Conservation (phyloP, 1,140 invertebrate genomes). For the Littorina saxatilis region DNA sequence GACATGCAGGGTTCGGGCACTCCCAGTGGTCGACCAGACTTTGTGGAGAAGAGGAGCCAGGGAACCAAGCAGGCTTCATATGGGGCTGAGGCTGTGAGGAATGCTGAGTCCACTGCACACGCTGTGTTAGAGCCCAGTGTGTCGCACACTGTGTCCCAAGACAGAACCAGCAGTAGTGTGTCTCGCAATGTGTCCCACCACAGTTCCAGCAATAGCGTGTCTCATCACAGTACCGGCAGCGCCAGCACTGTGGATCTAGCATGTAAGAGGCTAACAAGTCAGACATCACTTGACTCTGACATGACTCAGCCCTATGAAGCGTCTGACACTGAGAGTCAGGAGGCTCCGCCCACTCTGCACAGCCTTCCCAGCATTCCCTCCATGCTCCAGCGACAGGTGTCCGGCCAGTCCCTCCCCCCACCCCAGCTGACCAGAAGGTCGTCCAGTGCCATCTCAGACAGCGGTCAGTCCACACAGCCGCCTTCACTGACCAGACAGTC, state of each 20-base stretch:
- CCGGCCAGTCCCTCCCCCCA: not conserved
- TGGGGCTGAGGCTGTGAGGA: too few relatives aligned
- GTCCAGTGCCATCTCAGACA: not conserved
- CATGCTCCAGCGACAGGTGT: not conserved
- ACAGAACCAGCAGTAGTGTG: too few relatives aligned
- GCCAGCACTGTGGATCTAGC: not conserved
- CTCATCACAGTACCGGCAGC: too few relatives aligned
- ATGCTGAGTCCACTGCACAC: too few relatives aligned
- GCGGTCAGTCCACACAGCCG: not conserved
- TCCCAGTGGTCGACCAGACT: too few relatives aligned
- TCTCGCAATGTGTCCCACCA: too few relatives aligned
- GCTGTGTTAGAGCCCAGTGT: too few relatives aligned
- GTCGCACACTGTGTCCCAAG: too few relatives aligned
- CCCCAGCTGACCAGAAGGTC: not conserved
- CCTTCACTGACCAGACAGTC: not conserved
- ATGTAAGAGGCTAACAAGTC: not conserved
- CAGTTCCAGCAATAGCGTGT: too few relatives aligned
- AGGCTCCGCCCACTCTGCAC: not conserved
- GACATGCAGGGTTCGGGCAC: not conserved
- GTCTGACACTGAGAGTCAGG: not conserved
- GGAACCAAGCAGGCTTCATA: too few relatives aligned
- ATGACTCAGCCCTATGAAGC: slow-evolving; percentile 11
- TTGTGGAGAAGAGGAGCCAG: too few relatives aligned
- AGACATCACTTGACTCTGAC: not conserved
- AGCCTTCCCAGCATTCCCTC: slow-evolving; percentile 6